Evolutionary conservation across 2,888 invertebrate species (phyloP).

Genomic region (Alviniconcha strummeri): DNA sequence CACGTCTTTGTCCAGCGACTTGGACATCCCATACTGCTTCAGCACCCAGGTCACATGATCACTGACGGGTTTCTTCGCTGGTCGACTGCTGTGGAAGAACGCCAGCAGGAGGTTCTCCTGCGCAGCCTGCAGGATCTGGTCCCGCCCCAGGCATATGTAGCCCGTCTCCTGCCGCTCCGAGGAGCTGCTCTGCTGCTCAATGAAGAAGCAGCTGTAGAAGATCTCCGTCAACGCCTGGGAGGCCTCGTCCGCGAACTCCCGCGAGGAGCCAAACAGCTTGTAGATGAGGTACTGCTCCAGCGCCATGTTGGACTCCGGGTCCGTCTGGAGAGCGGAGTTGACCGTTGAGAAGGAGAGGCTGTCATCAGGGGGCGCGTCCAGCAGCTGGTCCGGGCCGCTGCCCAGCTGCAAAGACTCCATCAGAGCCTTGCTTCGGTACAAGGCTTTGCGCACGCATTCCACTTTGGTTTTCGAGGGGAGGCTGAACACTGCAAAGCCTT

Average conservation of each 20-base stretch:
- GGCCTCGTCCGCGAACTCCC: conserved; percentile 51
- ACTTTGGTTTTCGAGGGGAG: conserved; percentile 65
- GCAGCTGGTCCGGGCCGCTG: conserved; percentile 8
- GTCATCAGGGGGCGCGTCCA: conserved; percentile 53
- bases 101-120: conserved; percentile 66
- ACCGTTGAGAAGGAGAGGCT: conserved; percentile 63
- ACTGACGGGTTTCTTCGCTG: conserved; percentile 64
- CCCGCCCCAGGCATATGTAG: conserved; percentile 68
- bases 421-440: conserved; percentile 59
- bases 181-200: conserved; percentile 62
- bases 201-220: conserved; percentile 71
- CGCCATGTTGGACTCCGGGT: conserved; percentile 60
- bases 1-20: conserved; percentile 54
- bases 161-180: conserved; percentile 65
- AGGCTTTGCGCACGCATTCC: conserved; percentile 63
- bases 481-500: conserved; percentile 67
- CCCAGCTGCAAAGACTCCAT: conserved; percentile 50
- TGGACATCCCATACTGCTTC: conserved; percentile 65
- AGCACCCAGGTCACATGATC: conserved; percentile 67
- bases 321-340: conserved; percentile 60
- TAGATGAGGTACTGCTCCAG: conserved; percentile 64
- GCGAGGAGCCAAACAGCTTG: conserved; percentile 53
- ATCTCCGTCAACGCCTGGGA: conserved; percentile 69
- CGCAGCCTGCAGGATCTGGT: conserved; percentile 67
- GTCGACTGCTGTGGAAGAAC: conserved; percentile 64